Base-by-base conservation (phyloP, 2,888 invertebrate species). In the Ischnura elegans region DNA sequence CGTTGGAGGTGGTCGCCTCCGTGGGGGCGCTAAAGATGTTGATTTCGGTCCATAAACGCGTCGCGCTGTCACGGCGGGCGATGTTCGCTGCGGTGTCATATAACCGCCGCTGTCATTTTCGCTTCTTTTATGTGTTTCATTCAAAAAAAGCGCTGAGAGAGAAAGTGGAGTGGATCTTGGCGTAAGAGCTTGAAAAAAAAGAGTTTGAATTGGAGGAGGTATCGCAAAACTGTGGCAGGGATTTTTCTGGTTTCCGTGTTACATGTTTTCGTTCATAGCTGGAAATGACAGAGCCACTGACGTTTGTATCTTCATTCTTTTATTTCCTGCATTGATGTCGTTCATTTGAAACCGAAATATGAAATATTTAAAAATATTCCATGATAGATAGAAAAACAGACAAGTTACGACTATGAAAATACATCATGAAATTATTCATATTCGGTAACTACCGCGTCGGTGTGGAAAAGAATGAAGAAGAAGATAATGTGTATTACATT, bases 21-120 rank as follows among this genome's bases (percentile, higher is more conserved):
- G n/a, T 10, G 76, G 36, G 76, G 29, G 36, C 76, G 76, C 29
- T 76, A 36, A 76, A 76, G 76, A 76, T 76, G 76, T 76, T 76
- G 76, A 76, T 76, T 76, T 76, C 76, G 76, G 76, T 76, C 76
- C 16, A 76, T 76, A 76, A 76, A 76, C 76, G 76, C 76, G 76
- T 76, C 76, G 29, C 76, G 76, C 76, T 76, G 76, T 76, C 76
- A 76, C 76, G 76, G 16, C 29, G 76, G 86, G 45, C 86, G 86
- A 45, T 86, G 86, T n/a, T 86, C 86, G 51, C 51, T 19, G 86
- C 43, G 86, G 25, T 46, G 43, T 46, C 86, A 25, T 46, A 86
- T 86, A 86, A 86, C 86, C 43, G 76, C 76, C 45, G 46, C 86
- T 86, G 86, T 86, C 86, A 86, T 86, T 86, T 86, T 86, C 45